Evolutionary conservation across 2,113 vertebrate genomes (phyloP).

Genomic region (Butorides virescens): DNA sequence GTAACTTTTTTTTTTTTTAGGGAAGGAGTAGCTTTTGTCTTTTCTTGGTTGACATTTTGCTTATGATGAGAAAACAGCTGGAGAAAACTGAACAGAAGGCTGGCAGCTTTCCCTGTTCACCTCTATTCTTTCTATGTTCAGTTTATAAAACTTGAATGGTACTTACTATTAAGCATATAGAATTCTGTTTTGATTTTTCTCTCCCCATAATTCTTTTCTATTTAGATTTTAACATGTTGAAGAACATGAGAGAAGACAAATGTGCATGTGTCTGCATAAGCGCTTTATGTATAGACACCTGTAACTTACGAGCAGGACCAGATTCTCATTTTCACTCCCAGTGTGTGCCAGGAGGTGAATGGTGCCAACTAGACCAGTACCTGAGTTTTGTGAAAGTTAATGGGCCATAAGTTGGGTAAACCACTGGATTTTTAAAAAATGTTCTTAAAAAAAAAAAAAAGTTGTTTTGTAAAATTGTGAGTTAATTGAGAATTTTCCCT

Average conservation of each 20-base stretch:
- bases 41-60: background rate
- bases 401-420: background rate
- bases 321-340: accelerated
- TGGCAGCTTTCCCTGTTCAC: background rate
- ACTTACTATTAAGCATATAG: background rate
- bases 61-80: background rate
- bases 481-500: background rate
- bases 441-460: background rate
- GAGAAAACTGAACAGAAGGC: background rate
- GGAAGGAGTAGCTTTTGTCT: background rate
- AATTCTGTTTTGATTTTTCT: background rate
- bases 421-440: background rate
- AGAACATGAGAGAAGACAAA: background rate
- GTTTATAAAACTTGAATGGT: background rate
- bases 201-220: background rate
- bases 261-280: accelerated
- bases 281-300: background rate
- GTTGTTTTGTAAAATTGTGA: conserved; percentile 10
- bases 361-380: background rate
- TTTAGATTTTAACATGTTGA: background rate
- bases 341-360: no score
- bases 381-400: background rate
- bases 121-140: background rate
- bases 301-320: no score
- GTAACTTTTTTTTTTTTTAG: background rate